phyloP scores from a whole-genome alignment of 2,113 vertebrate genomes.

The Ornithorhynchus anatinus region DNA sequence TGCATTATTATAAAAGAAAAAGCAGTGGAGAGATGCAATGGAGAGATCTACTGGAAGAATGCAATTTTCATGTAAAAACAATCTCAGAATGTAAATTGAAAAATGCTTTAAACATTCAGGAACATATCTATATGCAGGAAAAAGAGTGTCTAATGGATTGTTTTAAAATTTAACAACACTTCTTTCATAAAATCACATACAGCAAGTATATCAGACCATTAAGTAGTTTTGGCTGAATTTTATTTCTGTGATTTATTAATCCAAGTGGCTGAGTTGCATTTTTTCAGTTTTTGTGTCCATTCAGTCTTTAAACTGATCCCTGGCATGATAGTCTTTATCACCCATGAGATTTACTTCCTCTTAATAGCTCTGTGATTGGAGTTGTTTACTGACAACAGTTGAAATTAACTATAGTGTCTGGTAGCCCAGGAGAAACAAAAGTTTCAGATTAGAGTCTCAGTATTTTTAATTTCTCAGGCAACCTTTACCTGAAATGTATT shows the following conservation, averaged over 20 bases:
- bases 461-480: conserved; percentile 41
- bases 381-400: conserved; percentile 52
- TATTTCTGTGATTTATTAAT: conserved; percentile 5
- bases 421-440: conserved; percentile 43
- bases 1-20: conserved; percentile 45
- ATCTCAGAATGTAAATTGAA: neutral
- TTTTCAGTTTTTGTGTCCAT: conserved; percentile 3
- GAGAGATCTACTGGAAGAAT: conserved; percentile 42
- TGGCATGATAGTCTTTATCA: conserved; percentile 25
- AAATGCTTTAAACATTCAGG: conserved; percentile 35
- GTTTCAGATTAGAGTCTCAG: conserved; percentile 41
- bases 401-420: conserved; percentile 50
- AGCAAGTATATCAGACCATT: conserved; percentile 1
- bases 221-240: neutral
- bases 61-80: conserved; percentile 15
- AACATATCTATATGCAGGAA: neutral
- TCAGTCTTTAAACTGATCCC: conserved; percentile 12
- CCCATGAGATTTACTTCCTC: conserved; percentile 27
- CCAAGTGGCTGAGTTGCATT: neutral
- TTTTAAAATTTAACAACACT: conserved; percentile 1
- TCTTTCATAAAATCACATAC: conserved; percentile 7
- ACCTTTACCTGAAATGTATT: neutral
- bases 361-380: conserved; percentile 35
- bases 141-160: neutral
- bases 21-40: no score